Evolutionary conservation across 2,113 vertebrate genomes (phyloP), one percentile per base, ranked within the genome.

Genomic region (Phodopus roborovskii): DNA sequence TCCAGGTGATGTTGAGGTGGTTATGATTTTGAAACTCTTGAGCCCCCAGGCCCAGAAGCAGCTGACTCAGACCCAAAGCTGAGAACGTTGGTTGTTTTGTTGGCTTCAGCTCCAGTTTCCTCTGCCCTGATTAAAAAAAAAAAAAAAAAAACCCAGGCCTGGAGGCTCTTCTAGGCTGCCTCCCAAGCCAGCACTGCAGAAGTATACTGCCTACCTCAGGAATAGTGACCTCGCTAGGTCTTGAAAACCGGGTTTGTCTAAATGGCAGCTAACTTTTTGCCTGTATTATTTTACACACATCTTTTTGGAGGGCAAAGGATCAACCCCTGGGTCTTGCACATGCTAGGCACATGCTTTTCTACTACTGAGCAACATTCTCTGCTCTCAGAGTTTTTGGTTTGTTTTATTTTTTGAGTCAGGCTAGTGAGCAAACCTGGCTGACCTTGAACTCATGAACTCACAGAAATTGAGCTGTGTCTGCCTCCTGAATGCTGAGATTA

Each of bases 91-190:
- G 77, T 87, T 39, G 81, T 97, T 97, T 95, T 94, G 96, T 94
- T 87, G 88, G 92, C 91, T 95, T 97, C 97, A 97, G 97, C 96
- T 97, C 2, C 17, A 77, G 90, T 97, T 98, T 96, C 94, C 15
- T 19, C 97, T 97, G 95, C 58, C 94, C 83, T 45, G 90, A 30
- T 95, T 97, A 97, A 97, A 96, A 98, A 86, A 58, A 84, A 20
- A 50, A 78, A 81, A n/a, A 36, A 39, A 0, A 3, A 24, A 81
- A 96, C 71, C 7, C 82, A 89, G 96, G 64, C 97, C 92, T 68
- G 73, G 96, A 95, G 94, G 95, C 88, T 84, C 85, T 97, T 97
- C 96, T 92, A 82, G 96, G 96, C 94, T 91, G 92, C 75, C 45
- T 98, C 96, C 96, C 89, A 92, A 88, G 16, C 70, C n/a, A 53